Percentiles rank a stretch among this genome's conserved stretches.
Conservation (phyloP, 1,140 invertebrate species). For the Reticulitermes speratus region DNA sequence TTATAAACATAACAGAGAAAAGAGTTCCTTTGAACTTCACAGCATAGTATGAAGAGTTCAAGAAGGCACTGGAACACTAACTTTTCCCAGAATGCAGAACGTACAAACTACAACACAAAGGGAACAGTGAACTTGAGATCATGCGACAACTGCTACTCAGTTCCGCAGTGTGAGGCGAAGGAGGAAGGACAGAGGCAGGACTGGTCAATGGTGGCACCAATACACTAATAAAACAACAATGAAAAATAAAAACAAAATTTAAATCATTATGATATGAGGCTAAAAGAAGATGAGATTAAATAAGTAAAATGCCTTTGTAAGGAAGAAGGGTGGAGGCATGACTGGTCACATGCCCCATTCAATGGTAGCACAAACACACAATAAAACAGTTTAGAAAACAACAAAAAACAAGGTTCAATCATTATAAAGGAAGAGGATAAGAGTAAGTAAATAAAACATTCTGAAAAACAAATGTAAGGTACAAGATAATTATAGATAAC, state of each 20-base stretch:
- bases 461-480: not conserved
- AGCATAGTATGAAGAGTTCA: not conserved
- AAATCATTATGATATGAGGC: not conserved
- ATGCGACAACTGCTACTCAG: not conserved
- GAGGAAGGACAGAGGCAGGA: not conserved
- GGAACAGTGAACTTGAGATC: not conserved
- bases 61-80: not conserved
- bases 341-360: not conserved
- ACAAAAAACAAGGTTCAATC: not conserved
- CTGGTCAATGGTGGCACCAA: not conserved
- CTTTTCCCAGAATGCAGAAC: not conserved
- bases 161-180: not conserved
- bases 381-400: not conserved
- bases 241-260: not conserved
- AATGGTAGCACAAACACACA: not conserved
- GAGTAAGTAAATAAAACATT: not conserved
- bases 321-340: not conserved
- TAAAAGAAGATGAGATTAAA: not conserved
- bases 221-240: not conserved
- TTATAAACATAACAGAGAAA: not conserved
- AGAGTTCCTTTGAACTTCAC: not conserved
- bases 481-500: not conserved
- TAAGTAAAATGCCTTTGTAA: not conserved
- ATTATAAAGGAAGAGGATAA: not conserved
- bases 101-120: not conserved